Conservation (phyloP, 1,140 invertebrate genomes). For the Drosophila bocqueti region DNA sequence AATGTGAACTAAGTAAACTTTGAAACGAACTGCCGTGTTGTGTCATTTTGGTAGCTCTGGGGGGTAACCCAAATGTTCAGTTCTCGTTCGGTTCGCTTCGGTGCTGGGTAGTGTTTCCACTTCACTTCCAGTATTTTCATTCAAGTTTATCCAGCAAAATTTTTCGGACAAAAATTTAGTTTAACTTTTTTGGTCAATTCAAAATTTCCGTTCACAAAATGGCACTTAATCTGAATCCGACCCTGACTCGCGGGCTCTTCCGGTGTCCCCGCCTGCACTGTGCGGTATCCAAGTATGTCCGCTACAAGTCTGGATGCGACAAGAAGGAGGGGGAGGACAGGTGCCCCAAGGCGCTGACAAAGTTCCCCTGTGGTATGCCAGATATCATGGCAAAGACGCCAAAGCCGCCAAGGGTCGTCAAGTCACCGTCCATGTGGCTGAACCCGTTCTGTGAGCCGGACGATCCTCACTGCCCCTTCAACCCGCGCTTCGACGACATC, state of each 20-base stretch:
- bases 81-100: conserved; percentile 10
- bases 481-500: conserved; percentile 76
- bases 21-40: not conserved
- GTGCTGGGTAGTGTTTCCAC: conserved; percentile 1
- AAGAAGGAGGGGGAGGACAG: not conserved
- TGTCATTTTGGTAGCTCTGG: conserved; percentile 5
- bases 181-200: not conserved
- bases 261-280: too few species aligned
- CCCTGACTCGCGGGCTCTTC: not conserved
- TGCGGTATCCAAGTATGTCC: not conserved
- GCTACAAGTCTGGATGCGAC: conserved; percentile 15
- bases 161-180: not conserved
- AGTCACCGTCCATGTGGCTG: conserved; percentile 53
- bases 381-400: not conserved
- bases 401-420: not conserved
- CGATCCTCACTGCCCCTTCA: conserved; percentile 47
- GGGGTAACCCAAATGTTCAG: not conserved
- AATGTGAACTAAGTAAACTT: conserved; percentile 31
- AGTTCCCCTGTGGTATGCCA: conserved; percentile 54
- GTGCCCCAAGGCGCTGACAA: conserved; percentile 19
- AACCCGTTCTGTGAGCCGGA: conserved; percentile 70
- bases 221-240: not conserved
- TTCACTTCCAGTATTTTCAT: not conserved
- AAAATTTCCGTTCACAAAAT: conserved; percentile 1
- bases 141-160: conserved; percentile 27